A percentile compares a stretch with the other conserved stretches of the same genome.
Evolutionary conservation across 2,113 vertebrate species (phyloP).

Genomic region (Brachyhypopomus occidentalis): DNA sequence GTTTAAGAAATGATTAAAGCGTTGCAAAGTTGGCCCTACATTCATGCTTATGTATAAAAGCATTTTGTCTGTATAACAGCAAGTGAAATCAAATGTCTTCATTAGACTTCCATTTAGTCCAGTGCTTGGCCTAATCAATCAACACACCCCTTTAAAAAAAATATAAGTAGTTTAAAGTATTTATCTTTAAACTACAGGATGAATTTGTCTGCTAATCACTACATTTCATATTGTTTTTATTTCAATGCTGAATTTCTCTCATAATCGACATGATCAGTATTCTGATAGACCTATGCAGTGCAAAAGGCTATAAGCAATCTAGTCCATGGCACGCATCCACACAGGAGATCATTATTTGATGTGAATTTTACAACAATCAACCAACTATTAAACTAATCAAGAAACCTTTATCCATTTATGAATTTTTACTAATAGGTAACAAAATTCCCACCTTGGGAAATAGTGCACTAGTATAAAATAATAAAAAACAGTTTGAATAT

Average conservation of each 20-base stretch:
- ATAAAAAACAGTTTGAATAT: no score
- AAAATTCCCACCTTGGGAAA: neutral
- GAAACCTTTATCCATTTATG: neutral
- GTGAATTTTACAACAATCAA: neutral
- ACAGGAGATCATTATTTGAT: neutral
- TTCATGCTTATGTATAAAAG: constrained; percentile 6
- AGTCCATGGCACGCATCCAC: neutral
- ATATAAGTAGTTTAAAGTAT: neutral
- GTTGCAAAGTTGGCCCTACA: neutral
- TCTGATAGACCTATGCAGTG: neutral
- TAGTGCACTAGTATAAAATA: neutral
- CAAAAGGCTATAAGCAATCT: neutral
- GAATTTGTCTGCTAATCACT: neutral
- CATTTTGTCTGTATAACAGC: neutral
- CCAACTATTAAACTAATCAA: neutral
- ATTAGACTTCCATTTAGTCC: neutral
- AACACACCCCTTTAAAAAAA: no score
- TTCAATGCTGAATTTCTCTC: neutral
- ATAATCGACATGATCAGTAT: neutral
- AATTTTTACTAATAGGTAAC: neutral
- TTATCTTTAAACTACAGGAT: neutral
- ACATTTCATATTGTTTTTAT: neutral
- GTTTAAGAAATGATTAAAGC: neutral
- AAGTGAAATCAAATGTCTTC: neutral
- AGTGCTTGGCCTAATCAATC: no score